A percentile compares a stretch with the other conserved stretches of the same genome.
Evolutionary conservation across 2,113 vertebrate species (phyloP).

Genomic region (Illadopsis cleaveri): DNA sequence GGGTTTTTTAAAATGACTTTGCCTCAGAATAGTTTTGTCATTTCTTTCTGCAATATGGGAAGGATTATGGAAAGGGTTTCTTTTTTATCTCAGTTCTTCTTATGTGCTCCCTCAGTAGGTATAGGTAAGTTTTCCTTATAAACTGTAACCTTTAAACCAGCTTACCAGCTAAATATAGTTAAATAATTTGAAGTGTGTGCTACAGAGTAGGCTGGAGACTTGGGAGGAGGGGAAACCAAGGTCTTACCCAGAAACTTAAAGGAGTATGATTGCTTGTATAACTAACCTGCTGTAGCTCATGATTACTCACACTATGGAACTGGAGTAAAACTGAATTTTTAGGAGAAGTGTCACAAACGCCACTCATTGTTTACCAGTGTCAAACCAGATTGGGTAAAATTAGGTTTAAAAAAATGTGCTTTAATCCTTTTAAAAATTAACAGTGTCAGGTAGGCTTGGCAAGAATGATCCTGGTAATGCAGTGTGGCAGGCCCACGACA

Average conservation of each 20-base stretch:
- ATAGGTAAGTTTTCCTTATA: background rate
- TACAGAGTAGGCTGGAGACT: background rate
- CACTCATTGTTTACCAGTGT: background rate
- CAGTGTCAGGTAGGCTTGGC: background rate
- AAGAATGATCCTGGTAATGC: background rate
- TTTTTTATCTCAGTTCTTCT: background rate
- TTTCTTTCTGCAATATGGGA: background rate
- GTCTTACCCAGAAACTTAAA: background rate
- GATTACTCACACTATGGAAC: background rate
- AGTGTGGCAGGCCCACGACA: background rate
- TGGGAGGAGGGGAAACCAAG: background rate
- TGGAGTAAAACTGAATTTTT: constrained; percentile 21
- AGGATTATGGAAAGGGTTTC: background rate
- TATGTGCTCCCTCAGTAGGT: background rate
- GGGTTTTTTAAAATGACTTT: background rate
- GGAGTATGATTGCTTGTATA: background rate
- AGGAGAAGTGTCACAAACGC: background rate
- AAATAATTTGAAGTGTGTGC: background rate
- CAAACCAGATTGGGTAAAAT: background rate
- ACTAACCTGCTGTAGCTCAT: background rate
- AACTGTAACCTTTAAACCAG: background rate
- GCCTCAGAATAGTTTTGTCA: background rate
- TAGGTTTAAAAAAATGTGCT: background rate
- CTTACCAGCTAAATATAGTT: background rate
- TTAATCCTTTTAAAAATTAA: background rate